Evolutionary conservation across 2,888 invertebrate genomes (phyloP), one percentile per base, ranked within the genome.

Genomic region (Camptogramma bilineatum): DNA sequence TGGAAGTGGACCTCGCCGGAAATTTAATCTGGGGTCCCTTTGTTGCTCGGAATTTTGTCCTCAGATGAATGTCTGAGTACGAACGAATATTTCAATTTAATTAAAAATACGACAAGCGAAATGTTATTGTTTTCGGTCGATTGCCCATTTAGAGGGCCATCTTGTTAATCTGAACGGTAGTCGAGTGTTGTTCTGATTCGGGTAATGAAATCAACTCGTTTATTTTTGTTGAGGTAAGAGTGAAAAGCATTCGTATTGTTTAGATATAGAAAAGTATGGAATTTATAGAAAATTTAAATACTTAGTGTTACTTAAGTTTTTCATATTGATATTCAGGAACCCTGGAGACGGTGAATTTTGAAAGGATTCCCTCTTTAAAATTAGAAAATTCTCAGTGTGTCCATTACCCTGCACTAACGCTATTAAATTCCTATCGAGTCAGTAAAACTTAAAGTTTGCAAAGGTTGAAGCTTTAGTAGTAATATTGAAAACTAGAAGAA

Each of bases 11-110:
- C 89, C 86, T 77, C 82, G 79, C 80, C 88, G 89, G 92, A 91
- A 91, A 92, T 91, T 92, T 91, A 89, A 92, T 91, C 91, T 87
- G 80, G 86, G 84, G 82, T 81, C 84, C 86, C 86, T 91, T 89
- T 88, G 90, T 88, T 86, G 82, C 76, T 73, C 78, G 79, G 83
- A 85, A 89, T 87, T 88, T 82, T 83, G 87, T 85, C 85, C 85
- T 88, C 83, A 87, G 83, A 90, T 87, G 90, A 91, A 89, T 86
- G 87, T 84, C 81, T 79, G 82, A 87, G 84, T 81, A 84, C 79
- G 82, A 83, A 84, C 79, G 84, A 90, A 86, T 86, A 87, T 88
- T 90, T 87, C 83, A 85, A 86, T 90, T 91, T 88, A 90, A 91
- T 90, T 89, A 87, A 87, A 90, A 88, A 86, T 83, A 82, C 78